These are phyloP conservation scores for Conops quadrifasciatus DNA, from an alignment of 2,888 invertebrate species.

Conservation along the genomic window DNA sequence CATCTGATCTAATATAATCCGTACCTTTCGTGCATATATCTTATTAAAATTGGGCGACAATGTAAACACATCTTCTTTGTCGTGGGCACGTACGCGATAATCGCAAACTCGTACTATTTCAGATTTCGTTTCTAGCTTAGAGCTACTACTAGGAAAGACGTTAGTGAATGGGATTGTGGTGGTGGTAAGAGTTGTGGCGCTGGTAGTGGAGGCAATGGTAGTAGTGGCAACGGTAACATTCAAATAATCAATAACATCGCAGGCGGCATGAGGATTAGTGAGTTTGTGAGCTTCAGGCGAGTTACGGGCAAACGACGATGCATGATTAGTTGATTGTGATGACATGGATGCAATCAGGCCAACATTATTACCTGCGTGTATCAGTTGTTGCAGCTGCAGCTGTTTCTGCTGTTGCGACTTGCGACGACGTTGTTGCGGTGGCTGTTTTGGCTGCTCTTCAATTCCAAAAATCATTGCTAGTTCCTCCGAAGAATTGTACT, in stretches of 20 bases:
- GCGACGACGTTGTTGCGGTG: conserved; percentile 35
- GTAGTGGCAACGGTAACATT: conserved; percentile 47
- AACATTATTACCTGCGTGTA: conserved; percentile 43
- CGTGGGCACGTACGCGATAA: conserved; percentile 11
- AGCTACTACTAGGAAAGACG: conserved; percentile 53
- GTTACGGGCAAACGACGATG: conserved; percentile 42
- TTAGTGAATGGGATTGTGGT: conserved; percentile 44
- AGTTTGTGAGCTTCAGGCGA: conserved; percentile 40
- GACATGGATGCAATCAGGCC: conserved; percentile 40
- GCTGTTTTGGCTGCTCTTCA: conserved; percentile 52
- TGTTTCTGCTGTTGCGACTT: conserved; percentile 43
- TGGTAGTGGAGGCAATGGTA: conserved; percentile 43
- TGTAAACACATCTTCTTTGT: conserved; percentile 44
- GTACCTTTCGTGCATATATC: conserved; percentile 59
- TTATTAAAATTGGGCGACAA: conserved; percentile 57
- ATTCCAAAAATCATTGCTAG: conserved; percentile 72
- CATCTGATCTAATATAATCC: conserved; percentile 54
- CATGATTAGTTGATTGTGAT: conserved; percentile 43
- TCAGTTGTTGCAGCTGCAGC: conserved; percentile 48
- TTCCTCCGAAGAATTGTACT: conserved; percentile 74
- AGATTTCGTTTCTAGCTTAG: conserved; percentile 60
- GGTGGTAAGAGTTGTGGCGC: conserved; percentile 38
- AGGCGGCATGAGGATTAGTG: conserved; percentile 52
- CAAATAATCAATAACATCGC: conserved; percentile 42
- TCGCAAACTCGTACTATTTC: conserved; percentile 47